Base-by-base conservation (phyloP, 2,113 vertebrate genomes). In the Oryzias woworae region DNA sequence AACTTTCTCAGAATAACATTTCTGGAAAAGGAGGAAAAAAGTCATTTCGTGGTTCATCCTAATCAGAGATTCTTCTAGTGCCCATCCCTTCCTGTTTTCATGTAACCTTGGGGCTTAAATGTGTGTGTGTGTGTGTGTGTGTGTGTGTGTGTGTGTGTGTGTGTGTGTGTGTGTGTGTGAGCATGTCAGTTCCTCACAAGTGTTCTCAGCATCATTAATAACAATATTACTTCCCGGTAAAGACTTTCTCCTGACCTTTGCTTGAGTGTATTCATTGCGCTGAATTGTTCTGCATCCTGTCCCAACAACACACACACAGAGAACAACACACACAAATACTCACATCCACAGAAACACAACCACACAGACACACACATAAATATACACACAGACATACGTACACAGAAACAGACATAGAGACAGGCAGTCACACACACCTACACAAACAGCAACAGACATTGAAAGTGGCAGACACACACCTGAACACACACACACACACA, bases 221-320 rank as follows among this genome's bases (percentile, higher is more conserved):
- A 87, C 82, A 87, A 85, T 84, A 87, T 88, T 87, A 75, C 84
- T 88, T 87, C 84, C 84, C 77, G 65, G 67, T 77, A 84, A 85
- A 85, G 80, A 82, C 84, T 82, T 82, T 84, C 47, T 1, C 62
- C 4, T 85, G 78, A 87, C 81, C 82, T 85, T 57, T 73, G 61
- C 54, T 18, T 75, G 36, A 61, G 52, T 71, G 54, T 73, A 71
- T 72, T 18, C 46, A 62, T 53, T n/a, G 24, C 51, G 45, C 26
- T 43, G 68, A 54, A 86, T 84, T 84, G 77, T 86, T 69, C 74
- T 65, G 46, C 49, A 78, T 86, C 79, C 85, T 87, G 80, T 57
- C 54, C 48, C 17, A 24, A 74, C 67, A 60, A 52, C 2, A 1
- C 4, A 4, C 48, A 45, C 46, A 55, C 22, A 59, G n/a, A 23